Conservation (phyloP, 2,888 invertebrate species). For the Mimachlamys varia region DNA sequence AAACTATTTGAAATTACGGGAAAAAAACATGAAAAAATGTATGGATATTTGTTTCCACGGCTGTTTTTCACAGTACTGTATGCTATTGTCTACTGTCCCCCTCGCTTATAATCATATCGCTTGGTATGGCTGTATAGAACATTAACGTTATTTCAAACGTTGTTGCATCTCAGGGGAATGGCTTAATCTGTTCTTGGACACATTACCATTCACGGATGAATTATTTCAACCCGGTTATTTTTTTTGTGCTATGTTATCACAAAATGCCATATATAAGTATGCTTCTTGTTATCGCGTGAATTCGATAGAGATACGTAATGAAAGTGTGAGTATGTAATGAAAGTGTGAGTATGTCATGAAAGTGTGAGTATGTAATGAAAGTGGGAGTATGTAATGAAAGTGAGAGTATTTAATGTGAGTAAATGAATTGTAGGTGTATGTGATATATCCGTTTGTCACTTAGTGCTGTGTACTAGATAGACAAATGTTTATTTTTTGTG, state of each 20-base stretch:
- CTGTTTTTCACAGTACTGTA: background rate
- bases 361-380: too few relatives aligned
- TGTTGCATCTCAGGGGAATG: slow-evolving; percentile 23
- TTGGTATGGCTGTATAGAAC: background rate
- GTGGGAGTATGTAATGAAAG: too few relatives aligned
- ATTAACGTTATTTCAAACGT: slow-evolving; percentile 28
- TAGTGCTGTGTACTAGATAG: too few relatives aligned
- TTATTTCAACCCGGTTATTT: slow-evolving; percentile 29
- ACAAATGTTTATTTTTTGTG: too few relatives aligned
- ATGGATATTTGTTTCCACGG: too few relatives aligned
- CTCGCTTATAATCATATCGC: background rate
- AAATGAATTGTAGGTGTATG: too few relatives aligned
- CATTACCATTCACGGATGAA: slow-evolving; percentile 9
- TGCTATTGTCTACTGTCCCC: background rate
- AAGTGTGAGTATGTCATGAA: too few relatives aligned
- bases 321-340: too few relatives aligned
- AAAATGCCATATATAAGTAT: background rate
- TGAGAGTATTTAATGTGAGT: too few relatives aligned
- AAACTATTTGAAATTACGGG: too few relatives aligned
- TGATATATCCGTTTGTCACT: too few relatives aligned
- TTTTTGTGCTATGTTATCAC: background rate
- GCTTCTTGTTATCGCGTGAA: background rate
- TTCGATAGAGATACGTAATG: background rate
- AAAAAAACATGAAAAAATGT: too few relatives aligned
- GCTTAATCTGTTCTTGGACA: background rate